These are phyloP conservation scores for Aromia moschata DNA, from an alignment of 2,888 invertebrate species.

Conservation along the genomic window DNA sequence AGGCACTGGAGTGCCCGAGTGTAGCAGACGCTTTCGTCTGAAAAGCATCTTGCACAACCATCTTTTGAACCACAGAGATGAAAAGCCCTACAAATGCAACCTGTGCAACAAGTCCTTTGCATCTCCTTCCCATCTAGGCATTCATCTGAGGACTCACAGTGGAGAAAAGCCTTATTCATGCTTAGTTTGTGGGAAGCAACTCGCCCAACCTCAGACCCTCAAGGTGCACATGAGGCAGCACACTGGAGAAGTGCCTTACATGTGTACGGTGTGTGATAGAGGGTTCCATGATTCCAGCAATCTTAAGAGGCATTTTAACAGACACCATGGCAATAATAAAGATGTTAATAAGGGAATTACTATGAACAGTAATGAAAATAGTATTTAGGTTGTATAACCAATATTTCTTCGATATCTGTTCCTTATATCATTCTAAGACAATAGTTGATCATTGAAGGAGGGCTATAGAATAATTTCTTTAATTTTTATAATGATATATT, in stretches of 20 bases:
- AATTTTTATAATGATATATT: no score
- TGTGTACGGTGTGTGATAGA: constrained; percentile 52
- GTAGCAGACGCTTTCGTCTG: constrained; percentile 11
- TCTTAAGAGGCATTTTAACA: constrained; percentile 26
- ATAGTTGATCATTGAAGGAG: no score
- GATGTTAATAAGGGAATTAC: not conserved
- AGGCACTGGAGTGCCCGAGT: constrained; percentile 4
- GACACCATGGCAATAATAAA: constrained; percentile 14
- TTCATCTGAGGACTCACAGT: constrained; percentile 58
- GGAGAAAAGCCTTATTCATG: constrained; percentile 59
- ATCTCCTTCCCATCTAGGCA: constrained; percentile 50
- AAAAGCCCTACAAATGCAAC: constrained; percentile 32
- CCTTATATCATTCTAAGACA: no score
- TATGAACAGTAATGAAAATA: not conserved
- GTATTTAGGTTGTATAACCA: no score
- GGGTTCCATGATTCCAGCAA: constrained; percentile 39
- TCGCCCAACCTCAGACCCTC: constrained; percentile 57
- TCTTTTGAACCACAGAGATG: constrained; percentile 3
- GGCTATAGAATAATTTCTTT: no score
- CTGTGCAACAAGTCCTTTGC: constrained; percentile 42
- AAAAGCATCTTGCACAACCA: constrained; percentile 9
- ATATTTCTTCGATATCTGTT: no score
- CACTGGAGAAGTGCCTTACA: constrained; percentile 48
- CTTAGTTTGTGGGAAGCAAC: constrained; percentile 56
- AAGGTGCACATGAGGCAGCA: constrained; percentile 52